These are phyloP conservation scores for Philopotamus ludificatus DNA, from an alignment of 1,140 invertebrate species.

Conservation along the genomic window DNA sequence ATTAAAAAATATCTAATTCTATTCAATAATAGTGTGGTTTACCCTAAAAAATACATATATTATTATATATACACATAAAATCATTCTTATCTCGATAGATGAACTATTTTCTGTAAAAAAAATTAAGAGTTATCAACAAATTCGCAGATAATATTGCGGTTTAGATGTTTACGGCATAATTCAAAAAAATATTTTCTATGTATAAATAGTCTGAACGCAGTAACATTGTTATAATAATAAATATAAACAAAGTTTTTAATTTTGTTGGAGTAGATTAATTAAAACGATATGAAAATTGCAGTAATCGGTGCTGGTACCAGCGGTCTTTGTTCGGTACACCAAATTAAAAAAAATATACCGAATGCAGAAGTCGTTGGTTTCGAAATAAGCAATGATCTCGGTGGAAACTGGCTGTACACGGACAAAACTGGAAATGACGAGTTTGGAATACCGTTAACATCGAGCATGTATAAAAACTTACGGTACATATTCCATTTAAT, in stretches of 20 bases:
- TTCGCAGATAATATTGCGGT: no score
- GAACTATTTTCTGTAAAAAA: no score
- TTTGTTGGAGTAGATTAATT: neutral
- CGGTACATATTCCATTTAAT: conserved; percentile 48
- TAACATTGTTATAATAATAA: no score
- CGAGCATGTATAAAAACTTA: conserved; percentile 72
- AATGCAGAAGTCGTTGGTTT: conserved; percentile 57
- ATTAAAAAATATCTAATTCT: no score
- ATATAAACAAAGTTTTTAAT: neutral
- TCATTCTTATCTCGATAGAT: no score
- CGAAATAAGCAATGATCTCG: conserved; percentile 64
- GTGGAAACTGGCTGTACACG: conserved; percentile 73
- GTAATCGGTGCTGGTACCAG: conserved; percentile 34
- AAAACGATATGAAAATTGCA: conserved; percentile 35
- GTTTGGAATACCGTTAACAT: conserved; percentile 65
- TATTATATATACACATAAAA: no score
- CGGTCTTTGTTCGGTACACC: conserved; percentile 27
- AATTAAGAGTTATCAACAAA: no score
- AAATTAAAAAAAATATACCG: conserved; percentile 25
- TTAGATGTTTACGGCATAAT: no score
- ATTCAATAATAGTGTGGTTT: no score
- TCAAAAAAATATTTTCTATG: no score
- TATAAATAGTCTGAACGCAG: no score
- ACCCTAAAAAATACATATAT: no score
- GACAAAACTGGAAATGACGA: conserved; percentile 62